phyloP scores from a whole-genome alignment of 2,797 vertebrate species.

The Nannoperca australis region DNA sequence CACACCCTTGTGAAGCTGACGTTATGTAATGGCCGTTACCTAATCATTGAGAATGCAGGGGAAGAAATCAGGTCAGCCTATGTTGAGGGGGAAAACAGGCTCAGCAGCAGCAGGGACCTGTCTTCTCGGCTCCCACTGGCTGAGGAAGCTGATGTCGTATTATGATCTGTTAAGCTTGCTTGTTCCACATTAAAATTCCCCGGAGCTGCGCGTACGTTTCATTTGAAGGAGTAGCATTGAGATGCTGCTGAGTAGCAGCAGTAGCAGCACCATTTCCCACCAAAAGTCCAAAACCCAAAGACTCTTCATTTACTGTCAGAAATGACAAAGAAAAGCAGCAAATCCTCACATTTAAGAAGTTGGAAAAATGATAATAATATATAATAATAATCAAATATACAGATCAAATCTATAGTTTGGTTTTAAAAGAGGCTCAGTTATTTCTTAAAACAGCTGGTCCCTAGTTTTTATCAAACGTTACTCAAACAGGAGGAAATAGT shows the following conservation, averaged over 20 bases:
- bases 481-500: background rate
- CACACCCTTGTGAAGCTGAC: conserved; percentile 65
- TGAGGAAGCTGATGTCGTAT: conserved; percentile 17
- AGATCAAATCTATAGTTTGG: background rate
- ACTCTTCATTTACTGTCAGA: no score
- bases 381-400: no score
- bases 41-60: conserved; percentile 71
- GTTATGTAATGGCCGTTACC: conserved; percentile 85
- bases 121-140: conserved; percentile 54
- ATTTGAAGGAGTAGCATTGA: background rate
- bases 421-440: background rate
- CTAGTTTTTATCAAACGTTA: background rate
- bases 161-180: conserved; percentile 37
- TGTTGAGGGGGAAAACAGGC: conserved; percentile 38
- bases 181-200: background rate
- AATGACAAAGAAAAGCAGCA: no score
- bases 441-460: background rate
- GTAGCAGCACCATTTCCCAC: no score
- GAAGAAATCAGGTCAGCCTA: conserved; percentile 78
- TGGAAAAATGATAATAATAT: no score
- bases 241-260: no score
- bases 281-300: no score
- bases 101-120: conserved; percentile 32
- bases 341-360: no score
- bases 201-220: background rate